Conservation (phyloP, 1,140 invertebrate species). For the Drosophila baimaii region DNA sequence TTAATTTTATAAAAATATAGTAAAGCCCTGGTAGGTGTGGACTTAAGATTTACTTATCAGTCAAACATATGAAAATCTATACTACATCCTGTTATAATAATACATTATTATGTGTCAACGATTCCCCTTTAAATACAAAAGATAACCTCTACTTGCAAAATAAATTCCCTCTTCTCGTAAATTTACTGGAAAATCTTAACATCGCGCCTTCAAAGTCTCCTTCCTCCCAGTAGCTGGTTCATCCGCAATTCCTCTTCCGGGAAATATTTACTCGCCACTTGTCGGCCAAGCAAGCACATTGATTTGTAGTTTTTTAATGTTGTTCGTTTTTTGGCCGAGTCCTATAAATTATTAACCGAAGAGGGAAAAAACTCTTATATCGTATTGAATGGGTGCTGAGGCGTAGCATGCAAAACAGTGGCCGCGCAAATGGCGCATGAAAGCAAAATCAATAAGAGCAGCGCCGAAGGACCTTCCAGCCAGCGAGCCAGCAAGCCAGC, state of each 20-base stretch:
- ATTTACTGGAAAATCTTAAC: constrained; percentile 9
- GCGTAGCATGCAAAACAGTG: constrained; percentile 65
- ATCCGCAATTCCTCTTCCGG: constrained; percentile 13
- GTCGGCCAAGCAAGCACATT: constrained; percentile 10
- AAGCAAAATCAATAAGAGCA: constrained; percentile 71
- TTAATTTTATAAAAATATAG: too few species aligned
- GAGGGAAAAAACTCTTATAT: neutral
- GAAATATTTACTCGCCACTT: constrained; percentile 17
- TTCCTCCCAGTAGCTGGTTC: neutral
- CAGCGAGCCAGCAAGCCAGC: constrained; percentile 10
- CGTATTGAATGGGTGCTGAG: constrained; percentile 19
- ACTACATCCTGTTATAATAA: too few species aligned
- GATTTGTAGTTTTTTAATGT: constrained; percentile 66
- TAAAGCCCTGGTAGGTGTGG: too few species aligned
- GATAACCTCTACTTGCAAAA: too few species aligned
- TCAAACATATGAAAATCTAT: too few species aligned
- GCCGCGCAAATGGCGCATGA: constrained; percentile 71
- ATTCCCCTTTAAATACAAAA: too few species aligned
- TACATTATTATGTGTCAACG: too few species aligned
- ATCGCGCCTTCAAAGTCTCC: neutral
- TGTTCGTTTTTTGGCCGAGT: constrained; percentile 12
- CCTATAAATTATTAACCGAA: constrained; percentile 63
- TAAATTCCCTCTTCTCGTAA: too few species aligned
- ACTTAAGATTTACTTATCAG: too few species aligned
- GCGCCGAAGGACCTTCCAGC: constrained; percentile 27